These are phyloP conservation scores for Daboia siamensis DNA, from an alignment of 2,113 vertebrate species.

Conservation along the genomic window DNA sequence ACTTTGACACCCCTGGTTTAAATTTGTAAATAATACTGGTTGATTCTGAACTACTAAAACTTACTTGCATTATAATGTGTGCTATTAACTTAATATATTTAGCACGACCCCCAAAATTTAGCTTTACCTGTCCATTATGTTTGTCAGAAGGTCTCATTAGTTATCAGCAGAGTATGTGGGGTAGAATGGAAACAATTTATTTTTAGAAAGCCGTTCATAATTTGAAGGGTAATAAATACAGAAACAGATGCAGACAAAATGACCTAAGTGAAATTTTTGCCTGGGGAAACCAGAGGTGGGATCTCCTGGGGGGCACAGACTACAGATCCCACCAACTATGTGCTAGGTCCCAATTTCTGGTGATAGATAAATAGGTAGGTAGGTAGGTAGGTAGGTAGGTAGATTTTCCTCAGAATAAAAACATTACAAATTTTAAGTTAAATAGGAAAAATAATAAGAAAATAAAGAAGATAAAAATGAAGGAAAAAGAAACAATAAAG, in stretches of 20 bases:
- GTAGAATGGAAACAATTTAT: not conserved
- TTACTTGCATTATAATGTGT: not conserved
- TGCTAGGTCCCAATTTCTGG: not conserved
- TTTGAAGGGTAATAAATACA: not conserved
- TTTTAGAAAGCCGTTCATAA: not conserved
- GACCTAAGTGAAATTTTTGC: not conserved
- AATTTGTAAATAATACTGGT: not conserved
- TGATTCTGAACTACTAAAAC: not conserved
- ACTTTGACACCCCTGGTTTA: no score
- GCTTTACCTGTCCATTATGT: not conserved
- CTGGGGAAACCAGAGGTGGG: not conserved
- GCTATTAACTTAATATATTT: not conserved
- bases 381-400: no score
- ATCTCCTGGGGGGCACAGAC: not conserved
- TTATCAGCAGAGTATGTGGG: not conserved
- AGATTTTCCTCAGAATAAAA: not conserved
- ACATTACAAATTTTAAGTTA: not conserved
- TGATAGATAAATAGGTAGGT: no score
- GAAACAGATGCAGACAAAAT: not conserved
- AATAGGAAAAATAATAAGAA: not conserved
- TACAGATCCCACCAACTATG: not conserved
- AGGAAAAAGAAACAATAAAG: not conserved
- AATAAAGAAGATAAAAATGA: not conserved
- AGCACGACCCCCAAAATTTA: not conserved
- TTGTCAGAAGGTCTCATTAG: not conserved